Conservation (phyloP, 2,113 vertebrate species). For the Oreotrochilus melanogaster region DNA sequence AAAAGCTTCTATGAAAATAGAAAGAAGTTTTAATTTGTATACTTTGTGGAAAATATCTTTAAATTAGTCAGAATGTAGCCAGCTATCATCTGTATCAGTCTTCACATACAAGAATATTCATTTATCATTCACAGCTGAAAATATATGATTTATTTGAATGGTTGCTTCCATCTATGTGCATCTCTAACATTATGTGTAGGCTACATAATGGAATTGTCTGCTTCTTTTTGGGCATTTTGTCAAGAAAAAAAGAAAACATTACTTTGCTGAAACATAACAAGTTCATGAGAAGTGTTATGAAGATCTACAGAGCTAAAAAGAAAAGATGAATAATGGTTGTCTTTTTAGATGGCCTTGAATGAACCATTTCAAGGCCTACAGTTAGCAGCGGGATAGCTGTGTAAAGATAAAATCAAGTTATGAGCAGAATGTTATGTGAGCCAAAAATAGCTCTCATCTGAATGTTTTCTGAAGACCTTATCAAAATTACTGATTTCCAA, state of each 20-base stretch:
- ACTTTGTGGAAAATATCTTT: background rate
- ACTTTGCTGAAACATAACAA: background rate
- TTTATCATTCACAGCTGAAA: background rate
- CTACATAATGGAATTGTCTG: background rate
- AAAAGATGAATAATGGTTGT: background rate
- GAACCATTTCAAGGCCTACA: background rate
- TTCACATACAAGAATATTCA: background rate
- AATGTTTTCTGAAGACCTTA: conserved; percentile 5
- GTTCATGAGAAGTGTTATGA: background rate
- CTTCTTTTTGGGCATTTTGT: background rate
- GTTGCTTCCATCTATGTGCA: background rate
- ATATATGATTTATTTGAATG: background rate
- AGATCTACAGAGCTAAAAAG: background rate
- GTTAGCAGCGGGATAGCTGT: background rate
- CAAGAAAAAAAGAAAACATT: background rate
- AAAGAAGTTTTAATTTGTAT: background rate
- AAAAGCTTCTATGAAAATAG: background rate
- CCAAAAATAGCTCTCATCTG: background rate
- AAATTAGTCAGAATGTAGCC: background rate
- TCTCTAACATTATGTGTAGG: background rate
- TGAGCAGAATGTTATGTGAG: background rate
- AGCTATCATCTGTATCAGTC: background rate
- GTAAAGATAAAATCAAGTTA: background rate
- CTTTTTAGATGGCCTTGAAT: background rate
- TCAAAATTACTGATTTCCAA: background rate